Conservation (phyloP, 2,113 vertebrate species). For the Myocastor coypus region DNA sequence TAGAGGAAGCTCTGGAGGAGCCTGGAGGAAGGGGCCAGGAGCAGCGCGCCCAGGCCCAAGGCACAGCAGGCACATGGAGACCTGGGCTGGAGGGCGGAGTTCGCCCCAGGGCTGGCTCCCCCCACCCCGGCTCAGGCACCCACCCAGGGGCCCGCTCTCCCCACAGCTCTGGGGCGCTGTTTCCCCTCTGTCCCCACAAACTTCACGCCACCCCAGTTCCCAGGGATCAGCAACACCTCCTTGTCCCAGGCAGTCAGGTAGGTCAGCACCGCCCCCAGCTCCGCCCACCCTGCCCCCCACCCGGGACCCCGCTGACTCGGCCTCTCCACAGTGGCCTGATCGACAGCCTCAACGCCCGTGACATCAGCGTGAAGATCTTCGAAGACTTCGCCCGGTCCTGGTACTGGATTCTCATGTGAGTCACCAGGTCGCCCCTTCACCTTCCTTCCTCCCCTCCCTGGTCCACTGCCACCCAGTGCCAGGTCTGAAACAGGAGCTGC, state of each 20-base stretch:
- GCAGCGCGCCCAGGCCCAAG: no score
- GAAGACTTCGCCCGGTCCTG: constrained; percentile 93
- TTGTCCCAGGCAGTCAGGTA: constrained; percentile 69
- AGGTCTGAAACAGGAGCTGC: not conserved
- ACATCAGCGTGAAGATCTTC: constrained; percentile 91
- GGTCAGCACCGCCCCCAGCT: not conserved
- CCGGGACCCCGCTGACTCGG: constrained; percentile 14
- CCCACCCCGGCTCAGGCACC: not conserved
- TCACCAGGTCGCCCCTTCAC: constrained; percentile 47
- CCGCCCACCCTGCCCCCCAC: not conserved
- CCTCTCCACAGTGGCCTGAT: constrained; percentile 71
- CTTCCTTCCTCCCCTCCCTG: not conserved
- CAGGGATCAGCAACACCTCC: constrained; percentile 79
- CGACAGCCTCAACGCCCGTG: constrained; percentile 86
- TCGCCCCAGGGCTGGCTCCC: not conserved
- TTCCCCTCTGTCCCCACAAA: constrained; percentile 80
- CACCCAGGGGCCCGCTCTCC: not conserved
- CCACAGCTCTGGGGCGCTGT: constrained; percentile 91
- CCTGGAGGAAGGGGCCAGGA: not conserved
- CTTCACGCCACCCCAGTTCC: not conserved
- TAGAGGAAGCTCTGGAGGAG: not conserved
- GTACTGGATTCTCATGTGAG: constrained; percentile 96
- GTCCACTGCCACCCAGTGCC: not conserved
- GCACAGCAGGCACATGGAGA: not conserved
- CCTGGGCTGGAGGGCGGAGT: not conserved